Base-by-base conservation (phyloP, 2,113 vertebrate genomes). In the Isichthys henryi region DNA sequence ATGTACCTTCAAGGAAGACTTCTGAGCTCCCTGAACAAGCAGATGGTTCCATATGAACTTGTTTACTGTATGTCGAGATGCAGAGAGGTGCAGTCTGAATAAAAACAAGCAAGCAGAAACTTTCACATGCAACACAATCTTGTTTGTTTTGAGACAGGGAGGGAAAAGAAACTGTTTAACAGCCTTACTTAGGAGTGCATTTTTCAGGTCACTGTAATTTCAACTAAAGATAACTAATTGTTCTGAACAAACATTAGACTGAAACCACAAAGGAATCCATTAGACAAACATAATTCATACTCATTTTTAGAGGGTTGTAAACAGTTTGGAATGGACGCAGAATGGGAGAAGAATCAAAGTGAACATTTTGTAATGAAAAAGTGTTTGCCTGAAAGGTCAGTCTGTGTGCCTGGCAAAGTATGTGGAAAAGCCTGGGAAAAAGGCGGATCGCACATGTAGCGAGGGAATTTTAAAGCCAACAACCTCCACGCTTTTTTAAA, bases 251-350 rank as follows among this genome's bases (percentile, higher is more conserved):
- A 97, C 96, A 96, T 97, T 96, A 95, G 94, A 94, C 94, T 96
- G 92, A 7, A 52, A 96, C 86, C 96, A 96, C 96, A 96, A 96
- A 96, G 95, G 96, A 97, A 97, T 97, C 95, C 95, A 95, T 96
- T 96, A 96, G 95, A 96, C 96, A 97, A 97, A 97, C 96, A 97
- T 97, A 97, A 97, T 97, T 97, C 96, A 97, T 96, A 96, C 96
- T 96, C 96, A 96, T 96, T 97, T 97, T 97, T 96, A 96, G 95
- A 96, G 97, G 95, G 96, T 95, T 96, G 95, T 97, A 97, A 97
- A 97, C 96, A 96, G 95, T 97, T 97, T 96, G 97, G 96, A 97
- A 96, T 96, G 96, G 97, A 96, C 95, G 95, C 96, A 96, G 96
- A 96, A 96, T 96, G 96, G 97, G 96, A 96, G 94, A 95, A 96